Evolutionary conservation across 1,140 invertebrate species (phyloP).

Genomic region (Sitophilus oryzae): DNA sequence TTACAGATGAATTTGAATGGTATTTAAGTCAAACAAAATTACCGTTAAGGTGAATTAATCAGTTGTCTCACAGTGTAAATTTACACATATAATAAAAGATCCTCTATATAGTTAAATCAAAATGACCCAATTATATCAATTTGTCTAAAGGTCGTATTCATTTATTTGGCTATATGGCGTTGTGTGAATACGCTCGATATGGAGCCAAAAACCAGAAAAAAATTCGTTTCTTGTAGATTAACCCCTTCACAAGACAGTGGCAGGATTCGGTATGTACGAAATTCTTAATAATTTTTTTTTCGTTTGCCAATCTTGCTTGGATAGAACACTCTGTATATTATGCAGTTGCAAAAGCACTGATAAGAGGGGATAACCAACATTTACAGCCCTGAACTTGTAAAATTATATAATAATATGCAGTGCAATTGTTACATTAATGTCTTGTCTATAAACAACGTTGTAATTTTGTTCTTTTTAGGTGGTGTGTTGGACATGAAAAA

Average conservation of each 20-base stretch:
- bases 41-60: not conserved
- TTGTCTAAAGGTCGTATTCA: slow-evolving; percentile 37
- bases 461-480: slow-evolving; percentile 27
- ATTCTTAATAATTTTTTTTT: too few species aligned
- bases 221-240: slow-evolving; percentile 27
- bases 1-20: too few species aligned
- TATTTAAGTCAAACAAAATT: too few species aligned
- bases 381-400: too few species aligned
- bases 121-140: slow-evolving; percentile 33
- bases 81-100: slow-evolving; percentile 5
- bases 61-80: not conserved
- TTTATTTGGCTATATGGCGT: slow-evolving; percentile 24
- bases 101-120: slow-evolving; percentile 30
- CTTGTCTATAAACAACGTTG: too few species aligned
- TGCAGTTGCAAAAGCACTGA: too few species aligned
- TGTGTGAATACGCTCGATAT: slow-evolving; percentile 11
- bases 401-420: too few species aligned
- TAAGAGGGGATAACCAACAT: too few species aligned
- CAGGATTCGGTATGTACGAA: slow-evolving; percentile 29
- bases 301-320: too few species aligned
- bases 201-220: slow-evolving; percentile 22
- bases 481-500: slow-evolving; percentile 37
- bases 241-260: slow-evolving; percentile 23
- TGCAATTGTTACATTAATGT: too few species aligned
- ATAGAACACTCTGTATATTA: too few species aligned